Evolutionary conservation across 92 coral and sea anemone species (phyloP), one percentile per base, ranked within the genome.

Genomic region (Palythoa caribaeorum): DNA sequence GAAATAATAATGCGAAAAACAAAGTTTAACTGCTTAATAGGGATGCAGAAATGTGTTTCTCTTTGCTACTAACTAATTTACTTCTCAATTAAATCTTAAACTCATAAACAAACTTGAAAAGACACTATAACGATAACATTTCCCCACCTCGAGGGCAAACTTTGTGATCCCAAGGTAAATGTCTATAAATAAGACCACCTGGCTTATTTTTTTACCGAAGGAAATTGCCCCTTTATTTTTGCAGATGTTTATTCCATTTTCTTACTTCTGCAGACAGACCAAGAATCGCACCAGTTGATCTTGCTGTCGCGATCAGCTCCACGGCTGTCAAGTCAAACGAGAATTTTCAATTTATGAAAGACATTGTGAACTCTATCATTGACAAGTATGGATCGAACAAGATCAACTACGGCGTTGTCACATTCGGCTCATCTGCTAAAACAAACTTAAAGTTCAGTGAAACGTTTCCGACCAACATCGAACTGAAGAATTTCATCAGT

Each of bases 281-380:
- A 68, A 48, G 62, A 44, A 66, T 68, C 9, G 40, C 86, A 65
- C 44, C 65, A 66, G 65, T 81, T 38, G 86, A 81, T 63, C 86
- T 81, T 47, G 86, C 76, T 81, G 47, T 81, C 14, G 74, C 63
- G 40, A 81, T 81, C 57, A 81, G 86, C 48, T 68, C 86, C 39
- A 81, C 86, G 11, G 86, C 86, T 65, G 4, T 68, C 74, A 48
- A 62, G 38, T 63, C 85, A 60, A 65, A 47, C 55, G 65, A 65
- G 75, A 66, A 63, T 52, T 80, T 80, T 13, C 74, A 63, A 40
- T 44, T 80, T 55, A 80, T 80, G 85, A 80, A 80, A 65, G 74
- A 80, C 10, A 36, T 80, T 5, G 75, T 65, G 20, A 63, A 63
- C 11, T 40, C 60, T n/a, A 80, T 80, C 19, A 65, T 80, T 11